phyloP scores from a whole-genome alignment of 2,797 vertebrate genomes.

The Linurgus olivaceus region DNA sequence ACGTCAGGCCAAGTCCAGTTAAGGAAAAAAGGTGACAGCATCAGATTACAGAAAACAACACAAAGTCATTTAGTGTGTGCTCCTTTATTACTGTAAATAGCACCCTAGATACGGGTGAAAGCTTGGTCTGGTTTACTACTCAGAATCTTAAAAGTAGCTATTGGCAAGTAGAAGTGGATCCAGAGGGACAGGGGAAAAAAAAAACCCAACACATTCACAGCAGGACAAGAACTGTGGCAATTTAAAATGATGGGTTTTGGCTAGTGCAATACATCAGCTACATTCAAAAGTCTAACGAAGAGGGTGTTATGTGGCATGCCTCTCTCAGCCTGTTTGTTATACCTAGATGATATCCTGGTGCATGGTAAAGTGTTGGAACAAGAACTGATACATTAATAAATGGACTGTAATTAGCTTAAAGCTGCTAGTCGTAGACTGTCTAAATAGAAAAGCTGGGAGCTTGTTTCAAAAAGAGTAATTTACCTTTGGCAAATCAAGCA shows the following conservation, averaged over 20 bases:
- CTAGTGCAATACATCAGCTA: slow-evolving; percentile 21
- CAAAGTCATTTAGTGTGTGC: not conserved
- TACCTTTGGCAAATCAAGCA: slow-evolving; percentile 10
- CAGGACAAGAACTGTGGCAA: slow-evolving; percentile 64
- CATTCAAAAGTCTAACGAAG: slow-evolving; percentile 56
- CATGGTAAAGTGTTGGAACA: slow-evolving; percentile 51
- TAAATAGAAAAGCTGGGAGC: slow-evolving; percentile 7
- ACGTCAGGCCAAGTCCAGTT: not conserved
- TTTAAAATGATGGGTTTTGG: slow-evolving; percentile 63
- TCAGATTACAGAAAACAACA: not conserved
- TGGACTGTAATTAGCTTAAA: slow-evolving; percentile 47
- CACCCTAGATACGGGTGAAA: slow-evolving; percentile 6
- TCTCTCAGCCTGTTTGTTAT: slow-evolving; percentile 67
- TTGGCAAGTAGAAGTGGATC: slow-evolving; percentile 41
- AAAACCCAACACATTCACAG: not conserved
- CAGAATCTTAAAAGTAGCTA: slow-evolving; percentile 46
- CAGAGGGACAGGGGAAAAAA: not conserved
- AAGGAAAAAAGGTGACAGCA: not conserved
- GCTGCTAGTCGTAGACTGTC: slow-evolving; percentile 5
- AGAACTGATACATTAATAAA: slow-evolving; percentile 48
- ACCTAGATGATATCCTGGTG: slow-evolving; percentile 56
- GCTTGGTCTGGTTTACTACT: slow-evolving; percentile 12
- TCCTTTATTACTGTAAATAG: not conserved
- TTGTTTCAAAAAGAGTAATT: slow-evolving; percentile 13
- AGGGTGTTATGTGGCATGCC: slow-evolving; percentile 54